Base-by-base conservation (phyloP, 2,888 invertebrate genomes). In the Lasioglossum vierecki region DNA sequence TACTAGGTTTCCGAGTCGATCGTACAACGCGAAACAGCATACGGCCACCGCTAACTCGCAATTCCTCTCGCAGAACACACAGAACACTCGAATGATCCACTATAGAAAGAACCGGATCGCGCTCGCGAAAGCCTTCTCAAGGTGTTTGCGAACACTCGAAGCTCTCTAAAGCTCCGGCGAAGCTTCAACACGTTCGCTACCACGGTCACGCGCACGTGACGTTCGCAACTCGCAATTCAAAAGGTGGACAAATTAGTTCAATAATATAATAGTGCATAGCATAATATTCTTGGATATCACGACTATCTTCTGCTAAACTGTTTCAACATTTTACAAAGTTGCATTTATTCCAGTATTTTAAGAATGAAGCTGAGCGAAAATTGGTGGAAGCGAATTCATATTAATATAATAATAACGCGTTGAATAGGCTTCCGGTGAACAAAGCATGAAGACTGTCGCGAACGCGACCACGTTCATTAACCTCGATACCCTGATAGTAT, bases 401-500 rank as follows among this genome's bases (percentile, higher is more conserved):
- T 53, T 2, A 22, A 22, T 22, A 22, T 53, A 53, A 53, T 8
- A 53, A 53, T 8, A 53, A 22, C 22, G 22, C 8, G 22, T 22
- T 22, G 9, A 44, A n/a, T 53, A 53, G 22, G 53, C 53, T 53
- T 22, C 53, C 53, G 18, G 22, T 53, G 9, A 3, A n/a, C n/a
- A 9, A 53, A 53, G 9, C 0, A 3, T 9, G 2, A 53, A 53
- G 53, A 9, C 53, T 22, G 53, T 60, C 63, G 15, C 18, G 26
- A 63, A 49, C 41, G 15, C 15, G 60, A 26, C 26, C 49, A 35
- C 60, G 49, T 22, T 22, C 49, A 71, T 72, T 15, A 13, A 80
- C 72, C 46, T 77, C 82, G 66, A 71, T 85, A 86, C 82, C 86
- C 86, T 82, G 85, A 85, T 82, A 79, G 66, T 53, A 53, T 68